Conservation (phyloP, 1,140 invertebrate genomes). For the Zaprionus inermis region DNA sequence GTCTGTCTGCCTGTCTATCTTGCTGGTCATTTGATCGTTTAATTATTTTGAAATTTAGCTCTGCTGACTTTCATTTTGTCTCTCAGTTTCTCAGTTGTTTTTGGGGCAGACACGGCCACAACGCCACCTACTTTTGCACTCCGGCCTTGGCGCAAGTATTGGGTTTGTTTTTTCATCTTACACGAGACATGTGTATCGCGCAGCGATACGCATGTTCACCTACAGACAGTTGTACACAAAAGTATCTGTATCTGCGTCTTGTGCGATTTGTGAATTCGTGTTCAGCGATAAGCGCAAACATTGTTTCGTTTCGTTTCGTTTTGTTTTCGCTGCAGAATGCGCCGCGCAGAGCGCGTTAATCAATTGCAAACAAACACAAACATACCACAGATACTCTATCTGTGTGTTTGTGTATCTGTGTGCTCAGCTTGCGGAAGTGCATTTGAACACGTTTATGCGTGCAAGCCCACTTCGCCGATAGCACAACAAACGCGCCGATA, state of each 20-base stretch:
- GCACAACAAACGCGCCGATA: constrained; percentile 40
- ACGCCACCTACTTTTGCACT: constrained; percentile 63
- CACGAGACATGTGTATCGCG: constrained; percentile 16
- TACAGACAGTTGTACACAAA: constrained; percentile 16
- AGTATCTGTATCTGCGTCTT: constrained; percentile 6
- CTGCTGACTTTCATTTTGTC: constrained; percentile 69
- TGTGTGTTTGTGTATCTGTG: constrained; percentile 23
- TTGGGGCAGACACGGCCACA: constrained; percentile 6
- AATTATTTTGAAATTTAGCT: constrained; percentile 54
- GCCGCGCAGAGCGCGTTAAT: constrained; percentile 38
- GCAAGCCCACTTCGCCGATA: constrained; percentile 41
- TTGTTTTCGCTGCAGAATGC: constrained; percentile 32
- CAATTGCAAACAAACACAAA: constrained; percentile 28
- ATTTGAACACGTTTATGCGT: constrained; percentile 81
- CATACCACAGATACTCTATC: constrained; percentile 1
- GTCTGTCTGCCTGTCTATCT: constrained; percentile 21
- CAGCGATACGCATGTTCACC: constrained; percentile 35
- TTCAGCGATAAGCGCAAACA: constrained; percentile 23
- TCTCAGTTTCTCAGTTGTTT: not conserved
- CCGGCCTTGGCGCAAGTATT: constrained; percentile 66
- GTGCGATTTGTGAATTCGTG: constrained; percentile 49
- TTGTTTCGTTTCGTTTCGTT: not conserved
- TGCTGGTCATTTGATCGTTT: constrained; percentile 62
- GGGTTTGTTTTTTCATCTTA: constrained; percentile 28
- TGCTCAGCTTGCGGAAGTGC: constrained; percentile 64